Conservation (phyloP, 1,140 invertebrate species). For the Drosophila ambigua region DNA sequence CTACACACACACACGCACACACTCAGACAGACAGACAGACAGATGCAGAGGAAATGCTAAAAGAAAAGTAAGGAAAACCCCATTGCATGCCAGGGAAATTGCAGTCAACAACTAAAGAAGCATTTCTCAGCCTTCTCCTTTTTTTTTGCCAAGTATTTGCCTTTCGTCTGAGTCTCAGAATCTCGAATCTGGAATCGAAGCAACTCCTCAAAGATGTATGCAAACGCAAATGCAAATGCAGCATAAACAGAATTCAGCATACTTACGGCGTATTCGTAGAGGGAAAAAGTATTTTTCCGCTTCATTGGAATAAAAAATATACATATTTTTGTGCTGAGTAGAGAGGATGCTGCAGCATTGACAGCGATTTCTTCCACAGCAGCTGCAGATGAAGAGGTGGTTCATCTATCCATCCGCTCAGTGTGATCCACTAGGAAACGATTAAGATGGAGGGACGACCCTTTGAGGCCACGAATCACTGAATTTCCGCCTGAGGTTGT, state of each 20-base stretch:
- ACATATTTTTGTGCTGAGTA: conserved; percentile 43
- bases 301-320: conserved; percentile 75
- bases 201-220: conserved; percentile 50
- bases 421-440: conserved; percentile 26
- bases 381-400: conserved; percentile 1
- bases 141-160: conserved; percentile 48
- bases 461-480: conserved; percentile 36
- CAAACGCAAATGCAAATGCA: conserved; percentile 75
- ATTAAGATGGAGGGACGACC: conserved; percentile 41
- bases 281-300: conserved; percentile 75
- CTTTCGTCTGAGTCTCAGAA: conserved; percentile 59
- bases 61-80: conserved; percentile 52
- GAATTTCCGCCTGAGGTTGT: conserved; percentile 13
- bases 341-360: conserved; percentile 44
- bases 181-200: conserved; percentile 23
- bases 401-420: no score
- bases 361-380: conserved; percentile 40
- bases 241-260: conserved; percentile 80
- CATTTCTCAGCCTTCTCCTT: conserved; percentile 41
- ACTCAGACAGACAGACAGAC: conserved; percentile 22
- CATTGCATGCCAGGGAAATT: conserved; percentile 72
- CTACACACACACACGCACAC: conserved; percentile 15
- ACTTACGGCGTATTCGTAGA: conserved; percentile 50
- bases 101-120: conserved; percentile 80
- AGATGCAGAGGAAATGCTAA: conserved; percentile 28